Percentiles rank a stretch among this genome's conserved stretches.
These are phyloP conservation scores for Xanthorhoe designata DNA, from an alignment of 2,888 invertebrate genomes.

Conservation along the genomic window DNA sequence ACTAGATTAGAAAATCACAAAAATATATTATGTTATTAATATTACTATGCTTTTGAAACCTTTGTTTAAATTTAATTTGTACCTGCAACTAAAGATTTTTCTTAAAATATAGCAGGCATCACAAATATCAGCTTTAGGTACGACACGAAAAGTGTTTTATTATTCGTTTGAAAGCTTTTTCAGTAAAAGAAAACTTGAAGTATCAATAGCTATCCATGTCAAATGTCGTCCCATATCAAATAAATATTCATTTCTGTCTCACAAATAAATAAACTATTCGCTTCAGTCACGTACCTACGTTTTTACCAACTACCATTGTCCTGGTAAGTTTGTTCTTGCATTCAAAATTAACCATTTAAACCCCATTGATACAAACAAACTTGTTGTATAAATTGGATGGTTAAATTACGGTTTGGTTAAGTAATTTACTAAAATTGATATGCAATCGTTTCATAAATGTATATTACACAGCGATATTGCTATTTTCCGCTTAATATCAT, in stretches of 20 bases:
- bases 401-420: background rate
- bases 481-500: no score
- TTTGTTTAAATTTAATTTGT: no score
- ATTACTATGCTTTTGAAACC: no score
- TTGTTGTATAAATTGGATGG: no score
- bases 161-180: conserved; percentile 21
- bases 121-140: no score
- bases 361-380: background rate
- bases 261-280: conserved; percentile 26
- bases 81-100: no score
- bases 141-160: conserved; percentile 11
- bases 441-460: background rate
- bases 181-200: conserved; percentile 35
- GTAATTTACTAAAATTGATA: background rate
- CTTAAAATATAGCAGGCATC: no score
- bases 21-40: no score
- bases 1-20: no score
- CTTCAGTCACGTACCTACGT: conserved; percentile 15
- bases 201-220: conserved; percentile 38
- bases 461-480: no score
- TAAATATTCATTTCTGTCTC: conserved; percentile 41
- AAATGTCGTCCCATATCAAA: conserved; percentile 41
- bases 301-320: background rate
- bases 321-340: background rate
- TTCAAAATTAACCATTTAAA: background rate